Percentiles rank a stretch among this genome's conserved stretches.
Evolutionary conservation across 1,140 invertebrate genomes (phyloP).

Genomic region (Cyphomyrmex costatus): DNA sequence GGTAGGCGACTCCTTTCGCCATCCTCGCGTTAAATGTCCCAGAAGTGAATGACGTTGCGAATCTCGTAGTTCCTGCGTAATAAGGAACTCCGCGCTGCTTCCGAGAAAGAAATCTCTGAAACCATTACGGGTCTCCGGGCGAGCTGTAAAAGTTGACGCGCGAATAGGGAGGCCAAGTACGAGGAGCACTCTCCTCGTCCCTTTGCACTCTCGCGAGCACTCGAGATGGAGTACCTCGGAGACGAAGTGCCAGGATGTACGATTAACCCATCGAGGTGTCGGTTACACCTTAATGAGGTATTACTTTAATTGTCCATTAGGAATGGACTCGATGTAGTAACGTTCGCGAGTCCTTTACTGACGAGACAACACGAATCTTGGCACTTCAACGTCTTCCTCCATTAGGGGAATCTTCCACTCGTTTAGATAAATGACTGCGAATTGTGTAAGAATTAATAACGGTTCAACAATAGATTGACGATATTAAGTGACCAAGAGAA

Average conservation of each 20-base stretch:
- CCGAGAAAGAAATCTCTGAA: slow-evolving; percentile 63
- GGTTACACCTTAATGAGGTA: slow-evolving; percentile 58
- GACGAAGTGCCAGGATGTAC: not conserved
- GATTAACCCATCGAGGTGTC: slow-evolving; percentile 40
- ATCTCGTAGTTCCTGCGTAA: slow-evolving; percentile 34
- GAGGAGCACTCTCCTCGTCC: slow-evolving; percentile 40
- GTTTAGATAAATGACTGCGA: slow-evolving; percentile 10
- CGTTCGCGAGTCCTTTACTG: slow-evolving; percentile 19
- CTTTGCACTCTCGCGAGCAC: slow-evolving; percentile 29
- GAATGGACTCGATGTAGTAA: slow-evolving; percentile 16
- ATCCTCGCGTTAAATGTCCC: not conserved
- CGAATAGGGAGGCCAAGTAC: slow-evolving; percentile 3
- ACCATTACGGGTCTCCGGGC: slow-evolving; percentile 49
- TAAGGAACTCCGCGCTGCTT: slow-evolving; percentile 21
- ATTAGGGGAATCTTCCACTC: slow-evolving; percentile 17
- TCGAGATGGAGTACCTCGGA: slow-evolving; percentile 43
- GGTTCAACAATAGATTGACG: not conserved
- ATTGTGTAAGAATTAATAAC: not conserved
- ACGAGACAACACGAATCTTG: slow-evolving; percentile 36
- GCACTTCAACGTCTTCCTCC: slow-evolving; percentile 32
- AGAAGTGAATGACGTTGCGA: slow-evolving; percentile 10
- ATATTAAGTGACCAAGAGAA: too few relatives aligned
- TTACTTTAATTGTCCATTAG: slow-evolving; percentile 62
- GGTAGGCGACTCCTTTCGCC: not conserved
- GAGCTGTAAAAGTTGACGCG: slow-evolving; percentile 48